These are phyloP conservation scores for Tetragonula clypearis DNA, from an alignment of 1,140 invertebrate genomes.

Conservation along the genomic window DNA sequence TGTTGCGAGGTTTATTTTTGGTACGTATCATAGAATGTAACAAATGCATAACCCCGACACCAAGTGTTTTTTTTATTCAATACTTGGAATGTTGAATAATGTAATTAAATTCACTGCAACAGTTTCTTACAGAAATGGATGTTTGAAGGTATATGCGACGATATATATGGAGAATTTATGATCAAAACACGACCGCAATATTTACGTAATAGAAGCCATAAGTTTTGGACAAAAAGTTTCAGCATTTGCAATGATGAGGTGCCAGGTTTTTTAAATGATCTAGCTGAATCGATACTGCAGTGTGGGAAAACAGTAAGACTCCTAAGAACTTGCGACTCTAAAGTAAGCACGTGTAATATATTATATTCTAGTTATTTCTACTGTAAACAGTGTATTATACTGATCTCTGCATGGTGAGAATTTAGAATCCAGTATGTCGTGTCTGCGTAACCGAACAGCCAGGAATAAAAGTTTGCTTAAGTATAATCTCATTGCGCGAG, in stretches of 20 bases:
- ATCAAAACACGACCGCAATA: slow-evolving; percentile 82
- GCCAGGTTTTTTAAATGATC: slow-evolving; percentile 82
- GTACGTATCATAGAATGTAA: slow-evolving; percentile 68
- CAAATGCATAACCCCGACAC: no score
- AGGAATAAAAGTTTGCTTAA: slow-evolving; percentile 82
- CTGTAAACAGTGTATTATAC: neutral
- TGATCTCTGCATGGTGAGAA: neutral
- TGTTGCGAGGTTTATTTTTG: slow-evolving; percentile 85
- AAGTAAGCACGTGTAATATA: slow-evolving; percentile 71
- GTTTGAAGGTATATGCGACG: slow-evolving; percentile 84
- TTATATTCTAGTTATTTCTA: neutral
- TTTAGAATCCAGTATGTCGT: slow-evolving; percentile 83
- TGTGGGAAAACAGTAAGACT: slow-evolving; percentile 85
- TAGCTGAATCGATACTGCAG: slow-evolving; percentile 83
- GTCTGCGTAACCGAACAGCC: slow-evolving; percentile 82
- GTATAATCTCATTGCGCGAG: slow-evolving; percentile 81
- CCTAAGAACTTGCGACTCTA: slow-evolving; percentile 84
- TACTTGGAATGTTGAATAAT: neutral
- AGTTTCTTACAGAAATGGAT: slow-evolving; percentile 85
- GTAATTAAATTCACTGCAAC: slow-evolving; percentile 46
- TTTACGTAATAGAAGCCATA: slow-evolving; percentile 81
- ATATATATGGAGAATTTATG: slow-evolving; percentile 84
- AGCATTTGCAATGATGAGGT: slow-evolving; percentile 81
- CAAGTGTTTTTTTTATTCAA: neutral
- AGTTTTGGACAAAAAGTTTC: slow-evolving; percentile 85